Conservation (phyloP, 2,888 invertebrate species). For the Melangyna quadrimaculata region DNA sequence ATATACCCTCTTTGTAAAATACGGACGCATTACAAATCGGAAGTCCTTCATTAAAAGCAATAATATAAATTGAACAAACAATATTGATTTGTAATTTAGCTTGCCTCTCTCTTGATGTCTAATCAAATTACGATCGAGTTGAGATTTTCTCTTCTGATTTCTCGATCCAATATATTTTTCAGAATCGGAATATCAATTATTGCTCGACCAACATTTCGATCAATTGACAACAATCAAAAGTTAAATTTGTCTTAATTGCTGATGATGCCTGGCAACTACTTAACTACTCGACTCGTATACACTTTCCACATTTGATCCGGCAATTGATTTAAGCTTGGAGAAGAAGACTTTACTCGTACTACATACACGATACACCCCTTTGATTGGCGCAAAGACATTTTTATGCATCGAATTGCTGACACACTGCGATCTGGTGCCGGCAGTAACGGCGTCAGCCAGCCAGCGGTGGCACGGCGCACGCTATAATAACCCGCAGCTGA, state of each 20-base stretch:
- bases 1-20: neutral
- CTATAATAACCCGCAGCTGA: conserved; percentile 68
- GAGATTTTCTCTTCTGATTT: conserved; percentile 65
- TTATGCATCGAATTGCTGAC: conserved; percentile 48
- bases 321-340: conserved; percentile 63
- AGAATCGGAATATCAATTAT: conserved; percentile 65
- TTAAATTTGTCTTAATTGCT: conserved; percentile 70
- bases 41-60: conserved; percentile 66
- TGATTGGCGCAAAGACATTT: conserved; percentile 66
- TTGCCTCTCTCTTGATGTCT: conserved; percentile 54
- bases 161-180: conserved; percentile 30
- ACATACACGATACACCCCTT: conserved; percentile 52
- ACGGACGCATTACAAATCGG: conserved; percentile 42
- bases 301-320: conserved; percentile 68
- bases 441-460: neutral
- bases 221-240: conserved; percentile 71
- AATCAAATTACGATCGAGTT: conserved; percentile 70
- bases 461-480: conserved; percentile 23
- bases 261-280: conserved; percentile 10
- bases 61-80: conserved; percentile 47
- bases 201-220: conserved; percentile 71
- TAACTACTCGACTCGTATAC: conserved; percentile 26
- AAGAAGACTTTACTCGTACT: conserved; percentile 19
- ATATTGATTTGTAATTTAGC: conserved; percentile 71
- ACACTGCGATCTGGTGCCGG: conserved; percentile 45